Percentiles rank a stretch among this genome's conserved stretches.
Conservation (phyloP, 2,113 vertebrate genomes). For the Carassius gibelio region DNA sequence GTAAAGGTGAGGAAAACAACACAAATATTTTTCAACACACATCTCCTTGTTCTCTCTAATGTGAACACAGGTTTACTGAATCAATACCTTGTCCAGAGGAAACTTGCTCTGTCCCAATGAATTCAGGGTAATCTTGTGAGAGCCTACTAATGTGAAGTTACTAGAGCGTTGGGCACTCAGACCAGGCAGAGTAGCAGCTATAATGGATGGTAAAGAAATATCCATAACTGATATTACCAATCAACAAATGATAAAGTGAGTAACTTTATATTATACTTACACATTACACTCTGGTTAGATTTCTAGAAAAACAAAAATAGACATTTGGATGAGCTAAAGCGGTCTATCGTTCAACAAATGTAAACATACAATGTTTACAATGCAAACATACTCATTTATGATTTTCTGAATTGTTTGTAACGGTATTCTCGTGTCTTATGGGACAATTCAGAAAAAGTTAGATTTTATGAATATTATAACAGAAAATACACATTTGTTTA, state of each 20-base stretch:
- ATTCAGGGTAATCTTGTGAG: slow-evolving; percentile 75
- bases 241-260: neutral
- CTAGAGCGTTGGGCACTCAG: slow-evolving; percentile 70
- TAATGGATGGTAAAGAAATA: neutral
- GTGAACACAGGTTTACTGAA: neutral
- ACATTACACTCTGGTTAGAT: slow-evolving; percentile 64
- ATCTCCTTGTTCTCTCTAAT: neutral
- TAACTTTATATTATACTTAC: slow-evolving; percentile 69
- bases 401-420: neutral
- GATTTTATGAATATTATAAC: neutral
- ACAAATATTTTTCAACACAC: neutral
- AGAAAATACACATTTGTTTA: neutral
- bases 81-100: slow-evolving; percentile 77
- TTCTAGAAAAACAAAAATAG: slow-evolving; percentile 61
- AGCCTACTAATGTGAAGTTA: slow-evolving; percentile 79
- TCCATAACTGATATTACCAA: neutral
- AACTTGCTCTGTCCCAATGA: slow-evolving; percentile 79
- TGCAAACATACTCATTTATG: neutral
- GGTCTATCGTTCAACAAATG: neutral
- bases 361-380: neutral
- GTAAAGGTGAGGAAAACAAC: neutral
- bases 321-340: neutral
- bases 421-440: neutral
- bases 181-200: slow-evolving; percentile 60
- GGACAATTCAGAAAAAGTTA: neutral